Evolutionary conservation across 2,113 vertebrate species (phyloP).

Genomic region (Dolichallabes microphthalmus): DNA sequence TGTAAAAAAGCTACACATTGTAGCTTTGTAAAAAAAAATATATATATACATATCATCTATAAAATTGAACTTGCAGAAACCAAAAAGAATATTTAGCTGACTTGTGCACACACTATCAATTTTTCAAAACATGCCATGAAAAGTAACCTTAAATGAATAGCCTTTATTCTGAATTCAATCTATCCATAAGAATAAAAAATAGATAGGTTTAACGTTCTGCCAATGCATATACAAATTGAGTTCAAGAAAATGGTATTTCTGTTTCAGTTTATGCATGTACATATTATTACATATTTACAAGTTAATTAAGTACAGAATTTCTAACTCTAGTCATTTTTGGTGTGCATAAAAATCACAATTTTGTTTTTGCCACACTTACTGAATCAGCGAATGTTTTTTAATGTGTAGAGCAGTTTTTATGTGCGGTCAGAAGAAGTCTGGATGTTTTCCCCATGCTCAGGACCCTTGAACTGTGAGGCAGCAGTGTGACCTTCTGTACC

Average conservation of each 20-base stretch:
- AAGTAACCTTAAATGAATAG: not conserved
- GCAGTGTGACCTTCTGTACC: not conserved
- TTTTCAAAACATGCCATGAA: not conserved
- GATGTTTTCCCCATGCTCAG: not conserved
- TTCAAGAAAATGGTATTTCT: not conserved
- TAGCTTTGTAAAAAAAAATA: too few relatives aligned
- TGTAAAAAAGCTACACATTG: too few relatives aligned
- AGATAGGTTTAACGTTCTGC: not conserved
- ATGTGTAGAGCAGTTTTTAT: not conserved
- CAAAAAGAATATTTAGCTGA: not conserved
- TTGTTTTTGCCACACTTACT: too few relatives aligned
- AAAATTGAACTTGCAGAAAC: not conserved
- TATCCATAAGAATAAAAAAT: not conserved
- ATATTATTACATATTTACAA: not conserved
- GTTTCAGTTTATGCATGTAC: too few relatives aligned
- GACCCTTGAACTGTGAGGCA: not conserved
- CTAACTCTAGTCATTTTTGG: too few relatives aligned
- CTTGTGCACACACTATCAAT: not conserved
- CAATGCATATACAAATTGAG: not conserved
- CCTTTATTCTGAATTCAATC: not conserved
- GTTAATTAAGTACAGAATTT: not conserved
- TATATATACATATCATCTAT: too few relatives aligned
- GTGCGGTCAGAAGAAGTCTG: not conserved
- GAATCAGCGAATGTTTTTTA: too few relatives aligned
- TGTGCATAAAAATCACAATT: too few relatives aligned